phyloP scores from a whole-genome alignment of 2,888 invertebrate genomes.

The Leptothorax acervorum region DNA sequence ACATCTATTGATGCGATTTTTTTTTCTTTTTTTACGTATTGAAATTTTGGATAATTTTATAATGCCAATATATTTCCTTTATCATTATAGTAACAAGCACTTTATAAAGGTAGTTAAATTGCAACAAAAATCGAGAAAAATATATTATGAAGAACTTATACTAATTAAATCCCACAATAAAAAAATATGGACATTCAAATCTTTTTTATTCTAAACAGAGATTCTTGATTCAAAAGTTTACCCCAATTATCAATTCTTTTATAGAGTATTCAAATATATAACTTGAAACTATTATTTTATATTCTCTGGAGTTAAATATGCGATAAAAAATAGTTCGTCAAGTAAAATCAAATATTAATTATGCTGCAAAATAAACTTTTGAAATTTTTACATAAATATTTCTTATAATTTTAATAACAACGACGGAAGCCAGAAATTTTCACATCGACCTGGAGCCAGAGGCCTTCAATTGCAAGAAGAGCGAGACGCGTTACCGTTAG shows the following conservation, averaged over 20 bases:
- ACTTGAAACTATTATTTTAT: not conserved
- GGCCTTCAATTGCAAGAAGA: slow-evolving; percentile 59
- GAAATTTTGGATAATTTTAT: not conserved
- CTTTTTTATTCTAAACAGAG: not conserved
- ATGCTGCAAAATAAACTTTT: not conserved
- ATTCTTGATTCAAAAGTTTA: not conserved
- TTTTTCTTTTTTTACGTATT: not conserved
- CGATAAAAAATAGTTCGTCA: not conserved
- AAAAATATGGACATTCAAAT: not conserved
- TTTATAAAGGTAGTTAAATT: not conserved
- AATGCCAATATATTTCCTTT: not conserved
- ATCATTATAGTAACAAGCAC: not conserved
- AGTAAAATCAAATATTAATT: not conserved
- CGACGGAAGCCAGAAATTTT: not conserved
- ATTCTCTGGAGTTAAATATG: not conserved
- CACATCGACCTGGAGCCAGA: not conserved
- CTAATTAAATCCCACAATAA: not conserved
- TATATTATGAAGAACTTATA: not conserved
- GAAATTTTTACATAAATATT: not conserved
- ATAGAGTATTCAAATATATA: not conserved
- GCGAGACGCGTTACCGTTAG: slow-evolving; percentile 59
- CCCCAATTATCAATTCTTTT: not conserved
- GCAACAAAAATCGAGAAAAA: not conserved
- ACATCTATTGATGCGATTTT: not conserved
- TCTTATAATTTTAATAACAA: not conserved